Evolutionary conservation across 2,888 invertebrate species (phyloP).

Genomic region (Byasa hedistus): DNA sequence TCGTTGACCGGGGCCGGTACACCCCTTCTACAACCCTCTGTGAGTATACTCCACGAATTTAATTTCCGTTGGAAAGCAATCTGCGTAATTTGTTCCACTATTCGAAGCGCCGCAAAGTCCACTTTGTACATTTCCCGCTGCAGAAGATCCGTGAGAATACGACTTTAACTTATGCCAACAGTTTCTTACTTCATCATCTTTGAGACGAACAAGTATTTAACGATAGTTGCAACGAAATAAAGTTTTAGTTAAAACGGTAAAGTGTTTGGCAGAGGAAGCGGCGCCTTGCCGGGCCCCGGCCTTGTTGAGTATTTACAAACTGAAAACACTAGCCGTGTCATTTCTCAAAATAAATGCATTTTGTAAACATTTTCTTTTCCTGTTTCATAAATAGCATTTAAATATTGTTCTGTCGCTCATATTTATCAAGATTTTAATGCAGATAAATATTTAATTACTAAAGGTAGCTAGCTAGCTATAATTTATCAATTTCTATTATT

Average conservation of each 20-base stretch:
- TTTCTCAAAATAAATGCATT: slow-evolving; percentile 41
- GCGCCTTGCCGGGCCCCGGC: slow-evolving; percentile 32
- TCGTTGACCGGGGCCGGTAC: slow-evolving; percentile 50
- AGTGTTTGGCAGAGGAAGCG: slow-evolving; percentile 33
- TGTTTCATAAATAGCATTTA: neutral
- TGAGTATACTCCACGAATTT: slow-evolving; percentile 39
- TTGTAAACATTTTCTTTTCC: slow-evolving; percentile 31
- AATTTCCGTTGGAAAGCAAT: slow-evolving; percentile 35
- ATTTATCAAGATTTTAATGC: too few species aligned
- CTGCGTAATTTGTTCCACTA: slow-evolving; percentile 28
- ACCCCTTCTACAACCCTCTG: slow-evolving; percentile 54
- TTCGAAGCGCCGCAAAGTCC: neutral
- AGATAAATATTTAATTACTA: too few species aligned
- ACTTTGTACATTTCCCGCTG: slow-evolving; percentile 7
- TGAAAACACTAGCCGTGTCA: slow-evolving; percentile 38
- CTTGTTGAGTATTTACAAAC: slow-evolving; percentile 34
- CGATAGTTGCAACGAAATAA: neutral
- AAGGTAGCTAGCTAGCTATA: too few species aligned
- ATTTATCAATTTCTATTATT: too few species aligned
- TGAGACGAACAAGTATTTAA: too few species aligned
- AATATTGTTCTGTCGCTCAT: too few species aligned
- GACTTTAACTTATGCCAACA: neutral
- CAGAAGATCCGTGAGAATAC: slow-evolving; percentile 16
- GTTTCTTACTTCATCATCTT: too few species aligned
- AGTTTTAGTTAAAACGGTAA: slow-evolving; percentile 21